A percentile compares a stretch with the other conserved stretches of the same genome.
These are phyloP conservation scores for Malurus splendens DNA, from an alignment of 2,797 vertebrate species.

Conservation along the genomic window DNA sequence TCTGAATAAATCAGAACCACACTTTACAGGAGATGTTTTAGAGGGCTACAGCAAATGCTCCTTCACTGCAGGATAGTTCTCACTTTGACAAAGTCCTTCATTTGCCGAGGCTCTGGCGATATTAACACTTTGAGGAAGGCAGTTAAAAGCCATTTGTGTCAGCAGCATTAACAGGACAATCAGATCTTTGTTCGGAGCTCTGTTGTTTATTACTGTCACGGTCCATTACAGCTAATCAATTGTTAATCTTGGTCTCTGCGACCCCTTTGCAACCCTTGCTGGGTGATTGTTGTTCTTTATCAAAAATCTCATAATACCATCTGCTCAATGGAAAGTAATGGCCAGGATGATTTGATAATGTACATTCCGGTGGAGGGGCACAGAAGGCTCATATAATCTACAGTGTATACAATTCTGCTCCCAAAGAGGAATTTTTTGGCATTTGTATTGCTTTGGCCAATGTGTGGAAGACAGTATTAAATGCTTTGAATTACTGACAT, in stretches of 20 bases:
- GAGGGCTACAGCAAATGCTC: neutral
- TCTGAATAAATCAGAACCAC: neutral
- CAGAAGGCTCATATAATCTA: neutral
- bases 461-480: neutral
- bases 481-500: neutral
- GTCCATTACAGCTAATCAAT: conserved; percentile 81
- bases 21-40: neutral
- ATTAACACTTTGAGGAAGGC: conserved; percentile 36
- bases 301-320: conserved; percentile 64
- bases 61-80: neutral
- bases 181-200: conserved; percentile 55
- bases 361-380: neutral
- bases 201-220: conserved; percentile 68
- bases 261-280: conserved; percentile 66
- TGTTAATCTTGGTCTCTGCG: conserved; percentile 72
- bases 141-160: conserved; percentile 56
- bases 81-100: conserved; percentile 1
- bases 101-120: neutral
- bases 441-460: neutral
- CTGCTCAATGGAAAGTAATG: conserved; percentile 62
- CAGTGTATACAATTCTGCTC: neutral
- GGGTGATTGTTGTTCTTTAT: conserved; percentile 71
- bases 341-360: conserved; percentile 19
- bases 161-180: conserved; percentile 59
- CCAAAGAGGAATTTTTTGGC: conserved; percentile 11